These are phyloP conservation scores for Ophion slaviceki DNA, from an alignment of 2,888 invertebrate species.

Conservation along the genomic window DNA sequence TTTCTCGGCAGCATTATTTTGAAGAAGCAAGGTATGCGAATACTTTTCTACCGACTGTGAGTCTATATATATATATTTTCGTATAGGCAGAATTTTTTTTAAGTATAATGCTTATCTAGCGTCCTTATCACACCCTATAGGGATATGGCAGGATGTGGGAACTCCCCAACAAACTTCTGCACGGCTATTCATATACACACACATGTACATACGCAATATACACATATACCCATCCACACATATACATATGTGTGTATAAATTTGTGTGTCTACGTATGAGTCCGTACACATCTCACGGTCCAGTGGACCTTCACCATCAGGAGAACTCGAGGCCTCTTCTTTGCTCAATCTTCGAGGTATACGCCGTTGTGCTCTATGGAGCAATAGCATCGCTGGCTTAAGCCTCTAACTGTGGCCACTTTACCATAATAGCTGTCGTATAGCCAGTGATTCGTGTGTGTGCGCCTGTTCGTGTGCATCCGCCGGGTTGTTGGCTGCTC, in stretches of 20 bases:
- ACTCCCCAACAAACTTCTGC: no score
- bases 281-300: conserved; percentile 14
- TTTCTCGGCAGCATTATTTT: no score
- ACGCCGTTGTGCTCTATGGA: conserved; percentile 9
- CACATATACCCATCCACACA: no score
- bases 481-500: not conserved
- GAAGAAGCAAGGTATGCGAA: no score
- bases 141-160: no score
- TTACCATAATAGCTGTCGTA: conserved; percentile 32
- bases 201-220: no score
- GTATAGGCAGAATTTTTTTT: no score
- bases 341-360: conserved; percentile 12
- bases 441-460: not conserved
- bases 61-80: no score
- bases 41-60: no score
- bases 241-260: not conserved
- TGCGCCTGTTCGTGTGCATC: not conserved
- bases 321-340: conserved; percentile 6
- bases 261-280: not conserved
- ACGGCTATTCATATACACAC: no score
- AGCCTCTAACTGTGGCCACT: conserved; percentile 37
- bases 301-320: conserved; percentile 30
- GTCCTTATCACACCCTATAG: no score
- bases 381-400: not conserved
- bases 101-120: no score